A percentile compares a stretch with the other conserved stretches of the same genome.
These are phyloP conservation scores for Drosophila koepferae DNA, from an alignment of 2,888 invertebrate genomes.

Conservation along the genomic window DNA sequence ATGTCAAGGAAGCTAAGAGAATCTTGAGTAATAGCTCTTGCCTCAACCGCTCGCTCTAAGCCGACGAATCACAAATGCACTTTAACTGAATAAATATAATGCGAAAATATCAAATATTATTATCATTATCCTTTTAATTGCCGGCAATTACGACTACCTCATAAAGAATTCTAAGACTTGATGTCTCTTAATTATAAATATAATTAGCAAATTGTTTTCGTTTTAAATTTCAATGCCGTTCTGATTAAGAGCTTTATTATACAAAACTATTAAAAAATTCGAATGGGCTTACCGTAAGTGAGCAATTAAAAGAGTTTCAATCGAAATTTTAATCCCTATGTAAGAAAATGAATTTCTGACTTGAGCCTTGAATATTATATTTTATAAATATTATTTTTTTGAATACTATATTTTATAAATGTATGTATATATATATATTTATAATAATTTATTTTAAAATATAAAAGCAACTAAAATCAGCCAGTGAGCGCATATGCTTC, in stretches of 20 bases:
- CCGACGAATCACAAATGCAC: conserved; percentile 44
- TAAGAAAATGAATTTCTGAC: not conserved
- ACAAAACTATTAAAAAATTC: not conserved
- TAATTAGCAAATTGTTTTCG: not conserved
- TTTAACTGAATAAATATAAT: conserved; percentile 14
- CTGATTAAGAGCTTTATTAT: not conserved
- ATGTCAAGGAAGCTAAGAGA: conserved; percentile 48
- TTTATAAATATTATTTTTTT: too few relatives aligned
- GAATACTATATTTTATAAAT: too few relatives aligned
- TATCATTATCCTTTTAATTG: not conserved
- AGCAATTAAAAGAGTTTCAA: not conserved
- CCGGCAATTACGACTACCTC: not conserved
- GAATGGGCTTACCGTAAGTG: not conserved
- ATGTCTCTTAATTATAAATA: not conserved
- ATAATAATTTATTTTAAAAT: too few relatives aligned
- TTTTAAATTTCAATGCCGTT: not conserved
- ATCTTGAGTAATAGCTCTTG: conserved; percentile 32
- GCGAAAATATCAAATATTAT: not conserved
- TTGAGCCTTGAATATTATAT: not conserved
- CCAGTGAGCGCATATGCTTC: conserved; percentile 21
- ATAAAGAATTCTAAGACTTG: not conserved
- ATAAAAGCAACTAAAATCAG: not conserved
- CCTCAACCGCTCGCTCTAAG: not conserved
- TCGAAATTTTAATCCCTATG: not conserved
- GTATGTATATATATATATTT: not conserved